Percentiles rank a stretch among this genome's conserved stretches.
These are phyloP conservation scores for Rynchops niger DNA, from an alignment of 2,113 vertebrate species.

Conservation along the genomic window DNA sequence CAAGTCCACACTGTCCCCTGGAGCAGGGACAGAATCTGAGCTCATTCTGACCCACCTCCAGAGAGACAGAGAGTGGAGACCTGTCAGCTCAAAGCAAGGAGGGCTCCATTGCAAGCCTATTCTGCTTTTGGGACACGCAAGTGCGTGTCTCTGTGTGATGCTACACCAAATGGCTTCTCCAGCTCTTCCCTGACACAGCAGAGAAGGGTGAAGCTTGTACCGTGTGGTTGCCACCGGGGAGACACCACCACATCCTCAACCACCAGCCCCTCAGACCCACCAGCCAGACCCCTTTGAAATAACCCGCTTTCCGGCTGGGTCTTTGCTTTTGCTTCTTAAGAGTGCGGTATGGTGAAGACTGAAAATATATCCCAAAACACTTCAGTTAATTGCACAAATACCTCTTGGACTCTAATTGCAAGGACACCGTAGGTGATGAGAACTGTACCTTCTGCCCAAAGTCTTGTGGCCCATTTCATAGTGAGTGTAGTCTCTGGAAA, in stretches of 20 bases:
- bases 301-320: not conserved
- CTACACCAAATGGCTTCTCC: not conserved
- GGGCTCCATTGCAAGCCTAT: not conserved
- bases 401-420: fast-evolving
- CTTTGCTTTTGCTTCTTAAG: not conserved
- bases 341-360: not conserved
- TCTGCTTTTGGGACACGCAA: not conserved
- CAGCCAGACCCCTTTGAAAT: not conserved
- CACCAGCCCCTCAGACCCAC: not conserved
- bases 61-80: not conserved
- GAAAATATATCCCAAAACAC: not conserved
- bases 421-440: not conserved
- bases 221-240: not conserved
- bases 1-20: too few relatives aligned
- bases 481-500: not conserved
- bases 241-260: not conserved
- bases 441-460: not conserved
- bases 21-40: not conserved
- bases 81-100: not conserved
- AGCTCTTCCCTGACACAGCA: not conserved
- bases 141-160: not conserved
- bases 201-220: not conserved
- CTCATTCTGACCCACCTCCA: not conserved
- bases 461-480: not conserved
- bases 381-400: not conserved